These are phyloP conservation scores for Patiria miniata DNA, from an alignment of 35 echinoderm and acorn worm genomes.

Conservation along the genomic window DNA sequence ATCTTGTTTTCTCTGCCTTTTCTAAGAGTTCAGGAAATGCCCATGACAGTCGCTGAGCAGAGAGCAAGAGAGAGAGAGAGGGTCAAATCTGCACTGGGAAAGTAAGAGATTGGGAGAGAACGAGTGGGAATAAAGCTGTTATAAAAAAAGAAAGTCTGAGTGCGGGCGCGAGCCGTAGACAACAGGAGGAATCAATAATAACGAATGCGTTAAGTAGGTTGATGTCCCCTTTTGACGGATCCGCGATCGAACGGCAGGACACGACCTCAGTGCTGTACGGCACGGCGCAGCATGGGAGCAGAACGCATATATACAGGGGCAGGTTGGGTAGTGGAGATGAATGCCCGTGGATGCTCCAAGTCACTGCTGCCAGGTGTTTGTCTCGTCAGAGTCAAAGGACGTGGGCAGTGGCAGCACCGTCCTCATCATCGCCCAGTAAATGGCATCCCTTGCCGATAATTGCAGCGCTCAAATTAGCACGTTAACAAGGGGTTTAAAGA, in stretches of 20 bases:
- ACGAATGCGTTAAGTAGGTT: slow-evolving; percentile 21
- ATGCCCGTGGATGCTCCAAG: too few relatives aligned
- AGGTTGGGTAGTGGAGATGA: too few relatives aligned
- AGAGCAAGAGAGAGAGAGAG: neutral
- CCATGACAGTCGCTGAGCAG: neutral
- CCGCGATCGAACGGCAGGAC: slow-evolving; percentile 17
- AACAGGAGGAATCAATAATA: slow-evolving; percentile 1
- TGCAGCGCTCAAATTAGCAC: too few relatives aligned
- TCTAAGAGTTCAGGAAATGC: neutral
- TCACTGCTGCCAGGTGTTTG: too few relatives aligned
- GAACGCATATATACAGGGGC: too few relatives aligned
- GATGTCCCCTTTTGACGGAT: slow-evolving; percentile 20
- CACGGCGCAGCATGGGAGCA: too few relatives aligned
- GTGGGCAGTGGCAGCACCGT: too few relatives aligned
- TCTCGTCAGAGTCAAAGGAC: too few relatives aligned
- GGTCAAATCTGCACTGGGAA: neutral
- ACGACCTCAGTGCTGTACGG: neutral
- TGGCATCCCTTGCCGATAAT: too few relatives aligned
- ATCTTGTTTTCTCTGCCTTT: neutral
- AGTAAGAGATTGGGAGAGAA: neutral
- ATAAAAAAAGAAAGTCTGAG: neutral
- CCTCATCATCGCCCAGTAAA: too few relatives aligned
- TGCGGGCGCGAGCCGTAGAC: neutral
- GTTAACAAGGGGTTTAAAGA: too few relatives aligned
- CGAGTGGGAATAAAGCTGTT: neutral